Base-by-base conservation (phyloP, 2,888 invertebrate genomes). In the Oeneis ivallda region DNA sequence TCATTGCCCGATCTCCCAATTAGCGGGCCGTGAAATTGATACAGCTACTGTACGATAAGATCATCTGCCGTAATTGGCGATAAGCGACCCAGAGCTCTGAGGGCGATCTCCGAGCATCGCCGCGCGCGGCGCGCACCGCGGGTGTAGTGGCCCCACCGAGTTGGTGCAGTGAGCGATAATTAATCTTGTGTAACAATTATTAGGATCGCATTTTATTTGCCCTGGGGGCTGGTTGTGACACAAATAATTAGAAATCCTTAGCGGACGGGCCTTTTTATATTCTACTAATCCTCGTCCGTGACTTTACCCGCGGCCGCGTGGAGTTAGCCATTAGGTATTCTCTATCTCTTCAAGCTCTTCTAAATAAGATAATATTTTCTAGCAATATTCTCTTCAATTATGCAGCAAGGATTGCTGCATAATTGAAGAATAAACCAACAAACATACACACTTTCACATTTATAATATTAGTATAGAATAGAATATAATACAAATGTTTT, bases 31-130 rank as follows among this genome's bases (percentile, higher is more conserved):
- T 50, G 47, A 53, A 62, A 58, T 59, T 56, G 54, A 53, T 34
- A 58, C 52, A 13, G 50, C 56, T 58, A 2, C 26, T 26, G 26
- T 4, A 52, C 61, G 64, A 65, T 66, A 71, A 59, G 59, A 49
- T 62, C 60, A 61, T 64, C 26, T 10, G 17, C 9, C 49, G 49
- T 71, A 70, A 71, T 71, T 71, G 68, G 65, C 59, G 64, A 58
- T 66, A 70, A 71, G 65, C 62, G 61, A 60, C 69, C 54, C 52
- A 19, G 59, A 58, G 64, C 56, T 62, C 63, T 50, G 41, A 10
- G 6, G n/a, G n/a, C n/a, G n/a, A n/a, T 54, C 56, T 62, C 63
- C 53, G 41, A 10, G 6, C 5, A 39, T 4, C 54, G 37, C 5
- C 39, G 54, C 39, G 41, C 10, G 54, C 10, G 7, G 17, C 34